Percentiles rank a stretch among this genome's conserved stretches.
Evolutionary conservation across 2,113 vertebrate genomes (phyloP).

Genomic region (Lucifuga dentata): DNA sequence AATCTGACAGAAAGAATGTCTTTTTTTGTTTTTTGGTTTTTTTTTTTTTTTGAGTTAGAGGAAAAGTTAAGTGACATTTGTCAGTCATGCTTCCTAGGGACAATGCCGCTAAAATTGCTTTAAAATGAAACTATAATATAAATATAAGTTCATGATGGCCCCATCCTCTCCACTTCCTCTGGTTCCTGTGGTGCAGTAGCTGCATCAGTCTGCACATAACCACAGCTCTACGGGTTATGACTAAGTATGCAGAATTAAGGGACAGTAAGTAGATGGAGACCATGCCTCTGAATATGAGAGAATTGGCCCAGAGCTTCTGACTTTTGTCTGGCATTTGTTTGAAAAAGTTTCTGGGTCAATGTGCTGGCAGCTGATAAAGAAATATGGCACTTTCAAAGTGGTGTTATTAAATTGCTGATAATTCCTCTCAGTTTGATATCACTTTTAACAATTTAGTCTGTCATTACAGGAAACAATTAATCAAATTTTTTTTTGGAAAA

Average conservation of each 20-base stretch:
- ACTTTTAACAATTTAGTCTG: background rate
- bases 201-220: background rate
- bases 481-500: background rate
- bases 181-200: conserved; percentile 44
- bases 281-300: background rate
- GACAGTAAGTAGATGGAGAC: background rate
- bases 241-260: no score
- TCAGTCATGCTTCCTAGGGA: no score
- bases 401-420: no score
- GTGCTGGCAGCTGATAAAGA: background rate
- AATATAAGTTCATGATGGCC: background rate
- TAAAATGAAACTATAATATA: background rate
- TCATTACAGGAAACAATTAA: conserved; percentile 13
- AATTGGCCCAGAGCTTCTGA: background rate
- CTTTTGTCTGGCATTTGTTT: background rate
- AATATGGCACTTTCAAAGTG: background rate
- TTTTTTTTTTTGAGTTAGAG: no score
- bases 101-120: background rate
- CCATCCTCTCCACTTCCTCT: conserved; percentile 48
- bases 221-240: no score
- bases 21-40: no score
- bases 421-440: background rate
- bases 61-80: no score
- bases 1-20: no score
- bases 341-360: background rate